A percentile compares a stretch with the other conserved stretches of the same genome.
Evolutionary conservation across 30 jellyfish, hydroid and myxozoan species (phyloP).

Genomic region (Cassiopea andromeda): DNA sequence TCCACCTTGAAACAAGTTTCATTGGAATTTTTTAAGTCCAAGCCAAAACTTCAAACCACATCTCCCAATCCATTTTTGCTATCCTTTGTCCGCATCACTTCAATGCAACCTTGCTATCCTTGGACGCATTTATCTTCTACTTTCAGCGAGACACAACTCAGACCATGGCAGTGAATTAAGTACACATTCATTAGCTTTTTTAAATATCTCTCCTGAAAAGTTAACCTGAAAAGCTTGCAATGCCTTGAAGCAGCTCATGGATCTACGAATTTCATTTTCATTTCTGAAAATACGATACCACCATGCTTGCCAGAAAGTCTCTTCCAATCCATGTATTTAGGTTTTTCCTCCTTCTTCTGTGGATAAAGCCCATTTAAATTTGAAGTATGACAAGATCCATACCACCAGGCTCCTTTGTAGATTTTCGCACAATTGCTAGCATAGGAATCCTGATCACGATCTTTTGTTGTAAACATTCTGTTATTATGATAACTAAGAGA

Average conservation of each 20-base stretch:
- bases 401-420: constrained; percentile 15
- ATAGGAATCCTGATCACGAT: neutral
- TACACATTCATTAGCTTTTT: no score
- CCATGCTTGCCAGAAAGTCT: neutral
- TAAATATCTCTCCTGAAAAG: no score
- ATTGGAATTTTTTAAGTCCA: neutral
- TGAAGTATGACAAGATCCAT: neutral
- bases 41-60: neutral
- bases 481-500: neutral
- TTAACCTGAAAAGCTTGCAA: no score
- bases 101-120: no score
- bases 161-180: no score
- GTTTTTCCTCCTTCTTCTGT: neutral
- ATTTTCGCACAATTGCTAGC: neutral
- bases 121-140: no score
- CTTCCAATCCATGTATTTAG: neutral
- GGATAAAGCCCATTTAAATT: constrained; percentile 18
- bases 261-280: neutral
- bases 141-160: no score
- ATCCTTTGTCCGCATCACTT: no score
- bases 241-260: neutral
- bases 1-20: neutral
- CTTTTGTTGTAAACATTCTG: neutral
- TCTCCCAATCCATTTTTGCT: no score
- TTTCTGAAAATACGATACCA: constrained; percentile 4